phyloP scores from a whole-genome alignment of 2,113 vertebrate species.

The Peromyscus maniculatus region DNA sequence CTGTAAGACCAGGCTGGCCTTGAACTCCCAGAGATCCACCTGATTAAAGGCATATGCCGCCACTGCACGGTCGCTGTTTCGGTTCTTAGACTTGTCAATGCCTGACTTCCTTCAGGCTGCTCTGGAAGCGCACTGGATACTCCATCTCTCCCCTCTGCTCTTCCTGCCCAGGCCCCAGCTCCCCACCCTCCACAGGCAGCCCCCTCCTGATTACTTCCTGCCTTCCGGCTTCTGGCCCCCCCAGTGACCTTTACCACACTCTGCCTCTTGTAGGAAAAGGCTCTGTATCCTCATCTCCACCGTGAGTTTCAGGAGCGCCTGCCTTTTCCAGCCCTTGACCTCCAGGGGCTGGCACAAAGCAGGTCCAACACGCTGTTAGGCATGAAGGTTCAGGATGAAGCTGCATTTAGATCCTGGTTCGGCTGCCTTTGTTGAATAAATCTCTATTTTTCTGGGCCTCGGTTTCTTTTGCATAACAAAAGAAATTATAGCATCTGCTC shows the following conservation, averaged over 20 bases:
- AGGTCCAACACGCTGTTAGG: neutral
- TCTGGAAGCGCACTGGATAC: neutral
- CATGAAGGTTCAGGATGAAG: conserved; percentile 18
- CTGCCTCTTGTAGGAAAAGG: neutral
- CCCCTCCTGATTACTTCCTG: neutral
- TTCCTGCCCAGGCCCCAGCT: too few species aligned
- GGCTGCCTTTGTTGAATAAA: neutral
- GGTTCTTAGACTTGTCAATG: neutral
- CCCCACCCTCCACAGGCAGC: neutral
- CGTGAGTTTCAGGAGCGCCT: neutral
- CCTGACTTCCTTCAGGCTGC: neutral
- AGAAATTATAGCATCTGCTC: neutral
- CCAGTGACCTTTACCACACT: neutral
- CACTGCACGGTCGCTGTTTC: too few species aligned
- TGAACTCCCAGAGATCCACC: neutral
- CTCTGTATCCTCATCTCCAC: neutral
- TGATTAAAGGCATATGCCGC: neutral
- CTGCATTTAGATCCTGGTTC: neutral
- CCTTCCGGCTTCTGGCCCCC: neutral
- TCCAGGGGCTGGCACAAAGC: neutral
- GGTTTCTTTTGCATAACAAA: neutral
- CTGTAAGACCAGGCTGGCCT: neutral
- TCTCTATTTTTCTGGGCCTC: neutral
- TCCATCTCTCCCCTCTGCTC: neutral
- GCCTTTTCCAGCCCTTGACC: neutral